These are phyloP conservation scores for Seira musarum DNA, from an alignment of 2,888 invertebrate species.

Conservation along the genomic window DNA sequence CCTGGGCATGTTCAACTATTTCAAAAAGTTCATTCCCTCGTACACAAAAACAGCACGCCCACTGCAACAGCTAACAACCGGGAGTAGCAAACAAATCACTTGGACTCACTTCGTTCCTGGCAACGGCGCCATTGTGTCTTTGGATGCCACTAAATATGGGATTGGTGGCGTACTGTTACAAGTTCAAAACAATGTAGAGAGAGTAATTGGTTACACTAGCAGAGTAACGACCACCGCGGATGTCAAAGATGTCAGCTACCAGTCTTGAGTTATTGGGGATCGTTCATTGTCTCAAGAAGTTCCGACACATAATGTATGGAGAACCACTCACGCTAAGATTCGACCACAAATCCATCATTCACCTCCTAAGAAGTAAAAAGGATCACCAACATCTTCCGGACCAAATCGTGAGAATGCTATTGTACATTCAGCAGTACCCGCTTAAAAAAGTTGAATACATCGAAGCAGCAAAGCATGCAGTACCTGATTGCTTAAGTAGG, in stretches of 20 bases:
- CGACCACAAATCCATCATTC: neutral
- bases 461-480: neutral
- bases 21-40: neutral
- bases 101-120: neutral
- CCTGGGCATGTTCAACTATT: conserved; percentile 19
- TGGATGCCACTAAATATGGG: neutral
- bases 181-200: neutral
- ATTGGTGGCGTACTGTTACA: neutral
- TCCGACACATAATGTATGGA: neutral
- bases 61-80: too few relatives aligned
- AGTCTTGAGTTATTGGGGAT: neutral
- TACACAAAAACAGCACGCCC: conserved; percentile 12
- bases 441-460: neutral
- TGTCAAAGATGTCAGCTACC: neutral
- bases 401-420: neutral
- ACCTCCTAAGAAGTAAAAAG: neutral
- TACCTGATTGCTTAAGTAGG: neutral
- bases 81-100: too few relatives aligned
- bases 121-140: neutral
- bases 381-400: neutral
- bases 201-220: neutral
- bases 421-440: conserved; percentile 3
- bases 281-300: neutral
- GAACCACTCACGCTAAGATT: neutral
- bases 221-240: neutral